Base-by-base conservation (phyloP, 2,888 invertebrate genomes). In the Coenonympha arcania region DNA sequence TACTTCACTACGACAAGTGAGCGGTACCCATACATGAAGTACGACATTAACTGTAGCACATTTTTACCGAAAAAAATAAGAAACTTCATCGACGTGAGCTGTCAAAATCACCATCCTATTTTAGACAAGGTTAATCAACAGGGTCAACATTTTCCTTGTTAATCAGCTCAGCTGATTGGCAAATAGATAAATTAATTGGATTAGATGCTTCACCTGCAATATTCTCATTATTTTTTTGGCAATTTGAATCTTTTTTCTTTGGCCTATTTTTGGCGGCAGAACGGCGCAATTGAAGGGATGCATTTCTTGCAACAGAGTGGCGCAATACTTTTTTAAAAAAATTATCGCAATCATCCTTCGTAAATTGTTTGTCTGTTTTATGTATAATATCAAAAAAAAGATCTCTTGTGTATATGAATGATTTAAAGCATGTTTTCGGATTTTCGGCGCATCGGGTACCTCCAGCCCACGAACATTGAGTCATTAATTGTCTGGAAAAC, bases 381-480 rank as follows among this genome's bases (percentile, higher is more conserved):
- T 24, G 24, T 24, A 24, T 24, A 8, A 24, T 24, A 8, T 24
- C 8, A 24, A 24, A 24, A 24, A 24, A 24, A 8, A 24, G 8
- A 15, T 13, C 3, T 33, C 8, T 33, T 15, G 33, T 33, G 13
- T n/a, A 15, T 15, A 6, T 33, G 15, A 9, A 33, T 15, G 33
- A 33, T 16, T 33, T 33, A 33, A 13, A 33, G 15, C 33, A 33
- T 33, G 15, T 33, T 33, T 33, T 33, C 15, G 33, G 33, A 15
- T 40, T 26, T 26, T 26, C 40, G n/a, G n/a, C n/a, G n/a, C n/a
- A n/a, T 22, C 24, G 11, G 15, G 40, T 24, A 15, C 40, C 40
- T 24, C 40, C 40, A 24, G 40, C 40, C 40, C 40, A 40, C 11
- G 40, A 40, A 40, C 40, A 40, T 40, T 40, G 40, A 5, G 22